These are phyloP conservation scores for Pachyseris speciosa DNA, from an alignment of 64 coral and sea anemone genomes.

Conservation along the genomic window DNA sequence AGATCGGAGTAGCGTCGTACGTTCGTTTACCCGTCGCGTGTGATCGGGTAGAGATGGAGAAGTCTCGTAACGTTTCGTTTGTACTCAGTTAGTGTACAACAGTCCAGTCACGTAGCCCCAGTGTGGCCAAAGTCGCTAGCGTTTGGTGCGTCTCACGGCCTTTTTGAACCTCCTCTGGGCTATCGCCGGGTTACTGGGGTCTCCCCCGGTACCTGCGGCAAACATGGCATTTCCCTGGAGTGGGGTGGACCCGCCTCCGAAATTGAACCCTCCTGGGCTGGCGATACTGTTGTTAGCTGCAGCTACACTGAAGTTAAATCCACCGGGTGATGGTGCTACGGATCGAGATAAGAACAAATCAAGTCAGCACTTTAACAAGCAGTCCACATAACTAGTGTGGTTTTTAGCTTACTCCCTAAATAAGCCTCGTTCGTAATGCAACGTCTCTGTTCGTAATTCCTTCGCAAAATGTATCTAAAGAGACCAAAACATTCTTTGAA, in stretches of 20 bases:
- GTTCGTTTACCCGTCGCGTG: constrained; percentile 11
- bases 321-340: background rate
- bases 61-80: constrained; percentile 36
- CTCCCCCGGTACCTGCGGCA: constrained; percentile 22
- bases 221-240: background rate
- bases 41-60: constrained; percentile 20
- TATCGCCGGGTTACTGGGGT: background rate
- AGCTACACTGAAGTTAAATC: constrained; percentile 36
- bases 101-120: background rate
- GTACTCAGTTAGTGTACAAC: constrained; percentile 44
- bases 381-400: background rate
- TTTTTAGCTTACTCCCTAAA: too few relatives aligned
- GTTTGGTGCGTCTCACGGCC: constrained; percentile 25
- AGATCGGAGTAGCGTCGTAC: constrained; percentile 29
- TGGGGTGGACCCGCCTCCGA: background rate
- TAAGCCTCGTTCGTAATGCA: too few relatives aligned
- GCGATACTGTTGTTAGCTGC: constrained; percentile 6
- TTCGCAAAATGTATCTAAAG: too few relatives aligned
- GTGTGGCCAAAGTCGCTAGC: background rate
- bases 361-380: background rate
- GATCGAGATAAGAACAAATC: background rate
- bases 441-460: too few relatives aligned
- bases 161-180: constrained; percentile 9
- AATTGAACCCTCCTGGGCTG: constrained; percentile 2
- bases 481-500: too few relatives aligned